A percentile compares a stretch with the other conserved stretches of the same genome.
Evolutionary conservation across 2,888 invertebrate genomes (phyloP).

Genomic region (Andrena praecox): DNA sequence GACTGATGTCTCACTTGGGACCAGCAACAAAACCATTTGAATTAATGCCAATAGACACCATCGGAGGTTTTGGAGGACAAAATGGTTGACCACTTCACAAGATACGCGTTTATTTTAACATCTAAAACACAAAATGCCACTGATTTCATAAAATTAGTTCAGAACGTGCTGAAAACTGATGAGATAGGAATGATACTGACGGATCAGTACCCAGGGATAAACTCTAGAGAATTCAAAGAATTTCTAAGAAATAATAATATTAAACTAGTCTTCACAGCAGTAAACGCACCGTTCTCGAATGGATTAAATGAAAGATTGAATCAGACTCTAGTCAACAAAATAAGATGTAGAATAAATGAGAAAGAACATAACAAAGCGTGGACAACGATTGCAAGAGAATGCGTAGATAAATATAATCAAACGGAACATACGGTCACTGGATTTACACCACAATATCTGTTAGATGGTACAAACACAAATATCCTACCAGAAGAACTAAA

Average conservation of each 20-base stretch:
- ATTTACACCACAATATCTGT: slow-evolving; percentile 18
- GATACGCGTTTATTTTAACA: neutral
- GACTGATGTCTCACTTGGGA: slow-evolving; percentile 22
- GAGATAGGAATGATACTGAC: slow-evolving; percentile 16
- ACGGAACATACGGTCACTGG: slow-evolving; percentile 32
- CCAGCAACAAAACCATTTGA: slow-evolving; percentile 31
- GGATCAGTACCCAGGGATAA: slow-evolving; percentile 35
- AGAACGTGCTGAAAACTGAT: neutral
- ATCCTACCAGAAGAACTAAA: slow-evolving; percentile 17
- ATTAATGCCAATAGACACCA: slow-evolving; percentile 36
- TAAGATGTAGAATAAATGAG: slow-evolving; percentile 39
- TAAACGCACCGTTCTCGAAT: neutral
- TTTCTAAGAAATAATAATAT: slow-evolving; percentile 5
- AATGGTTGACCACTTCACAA: neutral
- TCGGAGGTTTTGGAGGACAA: slow-evolving; percentile 26
- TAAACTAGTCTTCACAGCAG: slow-evolving; percentile 13
- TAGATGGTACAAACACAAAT: slow-evolving; percentile 11
- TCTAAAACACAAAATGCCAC: neutral
- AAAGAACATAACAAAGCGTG: slow-evolving; percentile 16
- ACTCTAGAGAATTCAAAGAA: slow-evolving; percentile 25
- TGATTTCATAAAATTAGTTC: neutral
- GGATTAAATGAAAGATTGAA: neutral
- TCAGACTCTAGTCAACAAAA: slow-evolving; percentile 15
- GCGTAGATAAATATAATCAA: slow-evolving; percentile 13
- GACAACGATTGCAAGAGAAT: slow-evolving; percentile 22